Conservation (phyloP, 64 coral and sea anemone genomes). For the Porites australiensis region DNA sequence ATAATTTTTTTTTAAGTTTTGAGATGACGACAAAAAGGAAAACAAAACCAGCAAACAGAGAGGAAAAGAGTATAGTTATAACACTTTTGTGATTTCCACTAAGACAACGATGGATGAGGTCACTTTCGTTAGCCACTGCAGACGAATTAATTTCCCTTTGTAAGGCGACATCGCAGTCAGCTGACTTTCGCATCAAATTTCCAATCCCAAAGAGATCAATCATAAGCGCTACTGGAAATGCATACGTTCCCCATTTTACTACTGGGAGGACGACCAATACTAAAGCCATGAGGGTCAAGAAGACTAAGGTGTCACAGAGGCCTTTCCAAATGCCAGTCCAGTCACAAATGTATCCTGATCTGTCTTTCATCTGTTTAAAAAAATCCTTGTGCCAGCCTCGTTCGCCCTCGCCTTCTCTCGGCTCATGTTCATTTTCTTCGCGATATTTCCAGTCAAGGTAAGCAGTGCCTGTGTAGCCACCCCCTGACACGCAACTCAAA, state of each 20-base stretch:
- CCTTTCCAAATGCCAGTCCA: constrained; percentile 49
- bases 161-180: constrained; percentile 28
- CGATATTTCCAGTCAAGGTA: no score
- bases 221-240: constrained; percentile 49
- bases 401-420: no score
- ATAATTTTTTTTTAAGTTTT: no score
- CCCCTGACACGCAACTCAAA: no score
- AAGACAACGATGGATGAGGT: neutral
- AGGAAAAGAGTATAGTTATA: neutral
- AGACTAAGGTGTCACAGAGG: constrained; percentile 9
- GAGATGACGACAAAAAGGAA: no score
- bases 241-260: constrained; percentile 8
- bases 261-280: constrained; percentile 43
- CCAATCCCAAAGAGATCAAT: constrained; percentile 56
- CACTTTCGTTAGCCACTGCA: no score
- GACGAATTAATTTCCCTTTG: neutral
- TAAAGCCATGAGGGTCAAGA: constrained; percentile 1
- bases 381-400: constrained; percentile 66
- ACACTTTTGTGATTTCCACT: neutral
- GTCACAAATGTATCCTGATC: constrained; percentile 17
- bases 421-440: no score
- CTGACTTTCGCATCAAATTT: constrained; percentile 43
- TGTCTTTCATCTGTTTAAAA: constrained; percentile 63
- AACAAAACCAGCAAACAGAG: neutral
- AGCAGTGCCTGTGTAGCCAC: constrained; percentile 55